Evolutionary conservation across 2,797 vertebrate species (phyloP), one percentile per base, ranked within the genome.

Genomic region (Macrochelys suwanniensis): DNA sequence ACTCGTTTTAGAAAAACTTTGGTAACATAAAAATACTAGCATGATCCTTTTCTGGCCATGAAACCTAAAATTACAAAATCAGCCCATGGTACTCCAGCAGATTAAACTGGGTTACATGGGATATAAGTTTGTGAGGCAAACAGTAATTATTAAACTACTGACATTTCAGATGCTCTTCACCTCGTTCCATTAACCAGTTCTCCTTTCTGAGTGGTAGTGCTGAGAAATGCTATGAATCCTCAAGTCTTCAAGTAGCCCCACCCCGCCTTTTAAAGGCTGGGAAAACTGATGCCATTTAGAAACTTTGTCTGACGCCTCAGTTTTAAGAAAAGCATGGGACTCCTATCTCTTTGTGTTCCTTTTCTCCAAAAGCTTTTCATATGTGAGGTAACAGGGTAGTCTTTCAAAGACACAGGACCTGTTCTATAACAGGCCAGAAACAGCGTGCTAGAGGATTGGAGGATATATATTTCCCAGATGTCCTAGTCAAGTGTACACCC

Each of bases 1-100:
- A 47, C 17, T 95, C 92, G 23, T 17, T 94, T 96, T 82, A 95
- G 82, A 74, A 76, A 68, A 89, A 45, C 85, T 42, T 76, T 95
- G 19, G 84, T 51, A 95, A 93, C n/a, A 89, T 86, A 91, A 95
- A 95, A 95, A 89, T 82, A 93, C 10, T 82, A 84, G 54, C 81
- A 71, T 3, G 42, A 57, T 92, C 33, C n/a, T 94, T 88, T 94
- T 93, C 88, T 2, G 13, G 65, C 65, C 88, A 80, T 91, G 92
- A 83, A 91, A 68, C 56, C 89, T 28, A 90, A 50, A 89, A 56
- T 80, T 81, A 56, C 51, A 80, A 78, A 92, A 92, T 28, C 42
- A 71, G 19, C 68, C 37, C 68, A 42, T 71, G n/a, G n/a, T 71
- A 21, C 68, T 77, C 59, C 23, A n/a, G 15, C 49, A 1, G 3